These are phyloP conservation scores for Pentalonia nigronervosa DNA, from an alignment of 1,140 invertebrate species.

Conservation along the genomic window DNA sequence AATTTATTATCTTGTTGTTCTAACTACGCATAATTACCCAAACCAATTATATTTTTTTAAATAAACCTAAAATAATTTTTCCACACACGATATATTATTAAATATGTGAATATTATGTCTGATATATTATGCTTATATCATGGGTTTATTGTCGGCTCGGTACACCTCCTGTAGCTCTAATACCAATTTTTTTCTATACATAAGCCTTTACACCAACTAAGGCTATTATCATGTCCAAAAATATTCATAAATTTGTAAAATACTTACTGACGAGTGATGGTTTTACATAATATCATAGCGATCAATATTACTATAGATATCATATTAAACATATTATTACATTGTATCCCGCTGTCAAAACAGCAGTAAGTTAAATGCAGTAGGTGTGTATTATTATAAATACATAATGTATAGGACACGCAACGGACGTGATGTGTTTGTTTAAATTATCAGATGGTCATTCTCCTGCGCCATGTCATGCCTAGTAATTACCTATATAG, in stretches of 20 bases:
- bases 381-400: background rate
- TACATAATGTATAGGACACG: background rate
- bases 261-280: background rate
- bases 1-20: background rate
- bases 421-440: background rate
- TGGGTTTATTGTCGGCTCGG: background rate
- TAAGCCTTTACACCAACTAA: background rate
- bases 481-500: background rate
- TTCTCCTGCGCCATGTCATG: background rate
- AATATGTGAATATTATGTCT: background rate
- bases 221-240: background rate
- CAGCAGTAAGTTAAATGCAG: background rate
- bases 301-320: background rate
- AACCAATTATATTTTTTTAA: too few species aligned
- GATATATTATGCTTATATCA: background rate
- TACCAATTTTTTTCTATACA: background rate
- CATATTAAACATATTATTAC: background rate
- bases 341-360: too few species aligned
- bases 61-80: too few species aligned
- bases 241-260: background rate
- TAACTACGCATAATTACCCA: background rate
- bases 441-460: background rate
- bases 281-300: background rate
- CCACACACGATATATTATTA: background rate
- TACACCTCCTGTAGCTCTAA: background rate